Evolutionary conservation across 1,140 invertebrate genomes (phyloP), one percentile per base, ranked within the genome.

Genomic region (Rhynchophorus ferrugineus): DNA sequence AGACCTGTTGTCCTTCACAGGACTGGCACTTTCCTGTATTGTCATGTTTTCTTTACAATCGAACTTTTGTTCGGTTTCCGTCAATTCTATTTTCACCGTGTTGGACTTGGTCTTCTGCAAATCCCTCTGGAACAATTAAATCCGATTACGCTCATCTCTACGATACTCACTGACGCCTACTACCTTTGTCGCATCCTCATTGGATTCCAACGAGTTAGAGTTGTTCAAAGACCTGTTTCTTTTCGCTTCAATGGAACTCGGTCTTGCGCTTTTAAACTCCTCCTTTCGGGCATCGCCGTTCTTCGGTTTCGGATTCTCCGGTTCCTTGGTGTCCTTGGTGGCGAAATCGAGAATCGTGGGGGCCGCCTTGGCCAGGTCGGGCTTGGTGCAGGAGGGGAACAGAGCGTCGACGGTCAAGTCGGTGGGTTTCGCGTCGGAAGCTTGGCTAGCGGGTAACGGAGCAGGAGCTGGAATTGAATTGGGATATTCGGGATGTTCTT

Each of bases 401-500:
- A 38, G n/a, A 20, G 38, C 46, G 2, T 46, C 22, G 35, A 37
- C 38, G 11, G 56, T 29, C n/a, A n/a, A n/a, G 43, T 63, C 62
- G n/a, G 54, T 34, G 18, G 48, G 46, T 56, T 61, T 62, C 36
- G 51, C 20, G 22, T 59, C 56, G n/a, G 54, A 49, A 34, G 37
- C 21, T 16, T 49, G 44, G 45, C 53, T 55, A 57, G 60, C 56
- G 36, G 56, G 54, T 33, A 53, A 54, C 35, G 58, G 48, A 16
- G 62, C n/a, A 29, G 61, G 62, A 39, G 58, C 56, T 36, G 55
- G 60, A 17, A 49, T 57, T 3, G 60, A 59, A 44, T 52, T 61
- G 20, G 61, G 60, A 46, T 61, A 68, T 21, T 68, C 66, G 62
- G 66, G 64, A 54, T 68, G 62, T 65, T 68, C 66, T 59, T 68